Evolutionary conservation across 2,888 invertebrate species (phyloP).

Genomic region (Acrobasis consociella): DNA sequence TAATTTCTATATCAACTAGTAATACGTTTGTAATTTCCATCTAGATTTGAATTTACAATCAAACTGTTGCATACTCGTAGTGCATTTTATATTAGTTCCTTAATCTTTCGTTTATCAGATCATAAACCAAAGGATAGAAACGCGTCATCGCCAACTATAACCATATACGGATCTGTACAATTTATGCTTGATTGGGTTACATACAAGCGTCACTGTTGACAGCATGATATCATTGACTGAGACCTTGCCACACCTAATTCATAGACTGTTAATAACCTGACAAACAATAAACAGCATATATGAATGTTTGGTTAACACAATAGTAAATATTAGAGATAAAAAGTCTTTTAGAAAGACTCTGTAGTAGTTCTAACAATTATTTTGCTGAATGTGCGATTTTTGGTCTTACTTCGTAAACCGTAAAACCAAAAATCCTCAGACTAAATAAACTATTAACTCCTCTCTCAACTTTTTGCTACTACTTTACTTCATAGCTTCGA

Average conservation of each 20-base stretch:
- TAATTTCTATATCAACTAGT: not conserved
- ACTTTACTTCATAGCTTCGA: not conserved
- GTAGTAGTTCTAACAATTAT: no score
- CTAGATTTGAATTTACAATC: no score
- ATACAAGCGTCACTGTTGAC: constrained; percentile 40
- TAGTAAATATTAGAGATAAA: no score
- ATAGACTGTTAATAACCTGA: constrained; percentile 20
- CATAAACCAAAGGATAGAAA: constrained; percentile 10
- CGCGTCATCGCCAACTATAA: constrained; percentile 24
- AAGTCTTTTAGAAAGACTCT: no score
- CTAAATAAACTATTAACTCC: no score
- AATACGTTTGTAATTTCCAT: no score
- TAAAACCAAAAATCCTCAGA: no score
- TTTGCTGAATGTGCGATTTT: no score
- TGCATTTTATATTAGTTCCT: no score
- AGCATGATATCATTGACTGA: constrained; percentile 56
- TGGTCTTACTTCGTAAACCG: no score
- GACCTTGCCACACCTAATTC: constrained; percentile 62
- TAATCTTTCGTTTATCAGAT: not conserved
- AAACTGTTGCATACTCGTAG: no score
- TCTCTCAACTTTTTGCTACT: no score
- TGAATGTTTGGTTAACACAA: not conserved
- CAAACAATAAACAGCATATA: not conserved
- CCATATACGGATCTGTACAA: constrained; percentile 24
- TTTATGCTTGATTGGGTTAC: constrained; percentile 54